phyloP scores from a whole-genome alignment of 2,113 vertebrate genomes.

The Chrysochloris asiatica region DNA sequence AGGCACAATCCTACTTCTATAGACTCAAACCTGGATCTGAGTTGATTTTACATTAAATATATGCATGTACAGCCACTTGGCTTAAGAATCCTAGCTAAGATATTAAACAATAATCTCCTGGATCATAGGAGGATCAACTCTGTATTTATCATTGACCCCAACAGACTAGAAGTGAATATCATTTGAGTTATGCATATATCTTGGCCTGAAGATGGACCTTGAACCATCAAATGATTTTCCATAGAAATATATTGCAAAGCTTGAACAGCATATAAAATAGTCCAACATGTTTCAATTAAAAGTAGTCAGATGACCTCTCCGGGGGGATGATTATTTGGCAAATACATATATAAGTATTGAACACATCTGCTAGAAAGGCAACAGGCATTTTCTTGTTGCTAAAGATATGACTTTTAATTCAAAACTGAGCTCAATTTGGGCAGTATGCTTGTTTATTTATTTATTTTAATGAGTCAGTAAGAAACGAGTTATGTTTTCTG shows the following conservation, averaged over 20 bases:
- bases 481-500: constrained; percentile 51
- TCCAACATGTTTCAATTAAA: constrained; percentile 44
- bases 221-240: constrained; percentile 32
- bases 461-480: constrained; percentile 57
- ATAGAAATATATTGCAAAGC: background rate
- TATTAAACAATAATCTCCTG: constrained; percentile 20
- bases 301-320: constrained; percentile 44
- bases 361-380: constrained; percentile 43
- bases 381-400: constrained; percentile 47
- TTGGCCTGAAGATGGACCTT: constrained; percentile 41
- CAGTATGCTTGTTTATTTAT: constrained; percentile 24
- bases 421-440: constrained; percentile 45
- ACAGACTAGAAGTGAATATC: background rate
- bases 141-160: background rate
- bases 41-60: background rate
- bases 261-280: constrained; percentile 32
- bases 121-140: background rate
- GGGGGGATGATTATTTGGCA: constrained; percentile 40
- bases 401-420: constrained; percentile 32
- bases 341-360: constrained; percentile 45
- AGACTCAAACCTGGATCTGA: background rate
- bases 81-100: background rate
- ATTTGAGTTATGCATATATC: background rate
- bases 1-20: background rate
- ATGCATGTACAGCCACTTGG: background rate